phyloP scores from a whole-genome alignment of 2,888 invertebrate species.

The Rugalucina vietnamica region DNA sequence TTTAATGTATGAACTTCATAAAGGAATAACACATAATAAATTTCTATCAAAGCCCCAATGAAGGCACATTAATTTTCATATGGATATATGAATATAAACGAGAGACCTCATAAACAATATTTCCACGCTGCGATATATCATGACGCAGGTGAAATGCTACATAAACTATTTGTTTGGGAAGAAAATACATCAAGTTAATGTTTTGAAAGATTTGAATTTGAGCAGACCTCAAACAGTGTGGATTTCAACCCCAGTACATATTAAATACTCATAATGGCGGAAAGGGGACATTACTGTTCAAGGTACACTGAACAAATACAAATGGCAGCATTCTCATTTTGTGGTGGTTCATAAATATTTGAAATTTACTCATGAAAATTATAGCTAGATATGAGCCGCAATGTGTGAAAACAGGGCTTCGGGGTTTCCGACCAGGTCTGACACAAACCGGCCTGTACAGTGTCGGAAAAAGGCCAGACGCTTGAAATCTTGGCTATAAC shows the following conservation, averaged over 20 bases:
- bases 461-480: no score
- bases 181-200: background rate
- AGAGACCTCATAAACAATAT: no score
- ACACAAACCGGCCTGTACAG: no score
- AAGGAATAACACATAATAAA: no score
- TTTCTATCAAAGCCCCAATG: background rate
- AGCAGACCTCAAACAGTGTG: slow-evolving; percentile 3
- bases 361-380: background rate
- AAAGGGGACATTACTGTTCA: slow-evolving; percentile 1
- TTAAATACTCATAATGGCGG: background rate
- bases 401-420: no score
- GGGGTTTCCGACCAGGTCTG: no score
- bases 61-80: background rate
- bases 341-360: background rate
- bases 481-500: no score
- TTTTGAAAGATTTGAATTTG: slow-evolving; percentile 5
- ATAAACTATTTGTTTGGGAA: background rate
- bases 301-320: slow-evolving; percentile 4
- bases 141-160: background rate
- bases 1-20: no score
- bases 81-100: background rate
- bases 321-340: background rate
- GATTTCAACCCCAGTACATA: background rate
- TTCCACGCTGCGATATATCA: background rate
- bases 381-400: no score